These are phyloP conservation scores for Sialis fuliginosa DNA, from an alignment of 2,888 invertebrate species.

Conservation along the genomic window DNA sequence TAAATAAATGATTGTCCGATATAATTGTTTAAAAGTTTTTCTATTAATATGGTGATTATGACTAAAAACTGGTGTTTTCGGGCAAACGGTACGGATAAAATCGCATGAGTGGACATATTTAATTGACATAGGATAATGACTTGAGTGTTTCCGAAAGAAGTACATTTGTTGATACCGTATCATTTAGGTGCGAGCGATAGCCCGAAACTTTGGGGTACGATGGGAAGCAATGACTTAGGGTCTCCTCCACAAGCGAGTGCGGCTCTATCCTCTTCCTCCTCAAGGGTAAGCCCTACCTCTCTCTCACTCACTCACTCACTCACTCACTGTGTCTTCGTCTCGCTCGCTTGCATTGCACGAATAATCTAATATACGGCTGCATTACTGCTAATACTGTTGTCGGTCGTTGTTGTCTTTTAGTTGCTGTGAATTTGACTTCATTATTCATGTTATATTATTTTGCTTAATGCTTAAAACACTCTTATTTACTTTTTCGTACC, in stretches of 20 bases:
- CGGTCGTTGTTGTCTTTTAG: not conserved
- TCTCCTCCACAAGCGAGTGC: conserved; percentile 32
- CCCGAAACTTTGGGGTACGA: conserved; percentile 33
- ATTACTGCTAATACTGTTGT: no score
- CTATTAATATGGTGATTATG: no score
- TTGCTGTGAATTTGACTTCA: not conserved
- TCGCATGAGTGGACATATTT: no score
- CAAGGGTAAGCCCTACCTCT: conserved; percentile 36
- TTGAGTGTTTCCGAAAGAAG: not conserved
- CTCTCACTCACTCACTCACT: conserved; percentile 15
- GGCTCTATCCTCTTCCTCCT: conserved; percentile 27
- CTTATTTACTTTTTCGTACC: not conserved
- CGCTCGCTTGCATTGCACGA: conserved; percentile 3
- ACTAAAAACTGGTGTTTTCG: no score
- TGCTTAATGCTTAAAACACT: no score
- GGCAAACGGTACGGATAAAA: no score
- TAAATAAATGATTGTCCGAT: no score
- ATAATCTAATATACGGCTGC: no score
- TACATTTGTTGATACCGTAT: conserved; percentile 15
- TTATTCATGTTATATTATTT: no score
- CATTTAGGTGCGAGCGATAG: conserved; percentile 33
- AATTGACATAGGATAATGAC: no score
- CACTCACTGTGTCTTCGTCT: conserved; percentile 14
- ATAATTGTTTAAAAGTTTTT: no score
- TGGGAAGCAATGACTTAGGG: conserved; percentile 29